A percentile compares a stretch with the other conserved stretches of the same genome.
These are phyloP conservation scores for Rhagium mordax DNA, from an alignment of 2,888 invertebrate genomes.

Conservation along the genomic window DNA sequence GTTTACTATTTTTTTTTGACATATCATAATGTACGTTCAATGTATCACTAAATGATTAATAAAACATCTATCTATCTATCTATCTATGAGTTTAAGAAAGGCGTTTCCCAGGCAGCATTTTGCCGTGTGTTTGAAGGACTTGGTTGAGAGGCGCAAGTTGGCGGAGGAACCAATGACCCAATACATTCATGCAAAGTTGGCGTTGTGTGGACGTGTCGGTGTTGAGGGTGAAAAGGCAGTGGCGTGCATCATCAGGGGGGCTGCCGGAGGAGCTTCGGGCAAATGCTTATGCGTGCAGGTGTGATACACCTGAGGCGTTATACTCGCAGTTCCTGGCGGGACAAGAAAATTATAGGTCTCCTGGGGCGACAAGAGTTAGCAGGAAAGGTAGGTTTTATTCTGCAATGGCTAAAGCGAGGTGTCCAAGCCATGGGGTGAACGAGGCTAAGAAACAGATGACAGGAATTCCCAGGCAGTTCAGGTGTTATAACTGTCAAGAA, in stretches of 20 bases:
- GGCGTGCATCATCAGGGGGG: constrained; percentile 45
- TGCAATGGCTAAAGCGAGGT: neutral
- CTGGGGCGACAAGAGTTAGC: neutral
- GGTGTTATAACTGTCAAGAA: constrained; percentile 35
- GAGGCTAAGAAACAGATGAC: constrained; percentile 1
- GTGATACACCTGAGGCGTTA: constrained; percentile 23
- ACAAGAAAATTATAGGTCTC: constrained; percentile 19
- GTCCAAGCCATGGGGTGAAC: neutral
- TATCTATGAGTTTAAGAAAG: constrained; percentile 28
- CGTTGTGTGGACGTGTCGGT: constrained; percentile 40
- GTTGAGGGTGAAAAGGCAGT: constrained; percentile 40
- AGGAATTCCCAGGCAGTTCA: neutral
- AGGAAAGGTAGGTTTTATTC: neutral
- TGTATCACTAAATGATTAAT: too few species aligned
- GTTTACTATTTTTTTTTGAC: too few species aligned
- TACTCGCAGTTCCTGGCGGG: constrained; percentile 27
- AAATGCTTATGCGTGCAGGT: constrained; percentile 42
- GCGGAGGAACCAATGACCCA: constrained; percentile 57
- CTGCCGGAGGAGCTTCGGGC: constrained; percentile 42
- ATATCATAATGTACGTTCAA: too few species aligned
- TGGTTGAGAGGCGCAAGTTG: constrained; percentile 54
- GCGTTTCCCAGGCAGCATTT: constrained; percentile 53
- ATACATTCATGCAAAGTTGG: constrained; percentile 57
- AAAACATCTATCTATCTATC: too few species aligned
- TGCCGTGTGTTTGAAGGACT: constrained; percentile 52